These are phyloP conservation scores for Elgaria multicarinata DNA, from an alignment of 2,113 vertebrate genomes.

Conservation along the genomic window DNA sequence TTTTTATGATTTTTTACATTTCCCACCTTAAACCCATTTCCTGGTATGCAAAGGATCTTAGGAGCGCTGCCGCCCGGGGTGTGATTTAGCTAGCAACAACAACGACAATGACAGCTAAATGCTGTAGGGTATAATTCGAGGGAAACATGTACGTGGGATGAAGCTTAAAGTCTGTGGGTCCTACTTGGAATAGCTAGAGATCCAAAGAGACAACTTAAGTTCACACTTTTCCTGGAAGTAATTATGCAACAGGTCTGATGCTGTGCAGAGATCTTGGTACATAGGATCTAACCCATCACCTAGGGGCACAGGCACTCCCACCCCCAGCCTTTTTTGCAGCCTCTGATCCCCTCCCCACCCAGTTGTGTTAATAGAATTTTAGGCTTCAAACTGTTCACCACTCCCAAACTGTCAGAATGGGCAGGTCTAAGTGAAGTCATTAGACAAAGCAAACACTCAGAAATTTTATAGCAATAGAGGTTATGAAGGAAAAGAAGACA, in stretches of 20 bases:
- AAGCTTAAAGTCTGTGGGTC: not conserved
- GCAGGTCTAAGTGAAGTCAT: not conserved
- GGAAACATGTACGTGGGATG: too few relatives aligned
- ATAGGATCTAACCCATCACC: not conserved
- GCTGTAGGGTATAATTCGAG: too few relatives aligned
- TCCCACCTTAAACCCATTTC: too few relatives aligned
- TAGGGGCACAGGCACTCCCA: too few relatives aligned
- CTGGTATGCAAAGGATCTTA: too few relatives aligned
- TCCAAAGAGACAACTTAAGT: not conserved
- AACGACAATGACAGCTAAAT: too few relatives aligned
- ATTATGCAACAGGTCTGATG: not conserved
- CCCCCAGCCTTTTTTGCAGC: too few relatives aligned
- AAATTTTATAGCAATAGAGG: constrained; percentile 7
- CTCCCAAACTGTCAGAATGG: not conserved
- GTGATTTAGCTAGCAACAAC: too few relatives aligned
- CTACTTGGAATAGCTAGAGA: not conserved
- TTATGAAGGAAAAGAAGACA: constrained; percentile 23
- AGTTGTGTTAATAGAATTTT: not conserved
- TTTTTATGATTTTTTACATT: too few relatives aligned
- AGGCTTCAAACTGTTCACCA: not conserved
- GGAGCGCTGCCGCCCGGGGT: too few relatives aligned
- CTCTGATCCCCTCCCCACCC: too few relatives aligned
- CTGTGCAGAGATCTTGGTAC: not conserved
- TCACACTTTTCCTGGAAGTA: not conserved
- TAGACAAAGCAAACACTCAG: not conserved